Evolutionary conservation across 2,113 vertebrate species (phyloP).

Genomic region (Ciconia maguari): DNA sequence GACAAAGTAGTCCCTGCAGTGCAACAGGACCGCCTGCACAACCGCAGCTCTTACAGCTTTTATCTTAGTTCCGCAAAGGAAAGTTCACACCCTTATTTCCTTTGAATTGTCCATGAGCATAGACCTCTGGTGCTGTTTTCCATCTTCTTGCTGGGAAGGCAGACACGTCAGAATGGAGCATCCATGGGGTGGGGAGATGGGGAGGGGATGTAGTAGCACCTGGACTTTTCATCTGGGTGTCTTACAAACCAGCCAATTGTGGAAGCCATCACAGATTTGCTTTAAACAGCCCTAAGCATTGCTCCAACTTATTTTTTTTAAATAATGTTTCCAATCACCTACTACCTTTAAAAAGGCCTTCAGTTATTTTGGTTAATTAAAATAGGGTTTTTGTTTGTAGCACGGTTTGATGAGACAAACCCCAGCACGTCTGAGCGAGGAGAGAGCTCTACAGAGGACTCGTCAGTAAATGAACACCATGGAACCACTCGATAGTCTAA

Average conservation of each 20-base stretch:
- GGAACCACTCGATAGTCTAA: not conserved
- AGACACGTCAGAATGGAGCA: not conserved
- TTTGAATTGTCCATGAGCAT: not conserved
- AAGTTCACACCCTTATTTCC: not conserved
- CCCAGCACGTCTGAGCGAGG: not conserved
- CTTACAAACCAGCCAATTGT: not conserved
- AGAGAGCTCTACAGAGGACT: not conserved
- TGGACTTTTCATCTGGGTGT: not conserved
- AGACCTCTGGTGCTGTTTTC: not conserved
- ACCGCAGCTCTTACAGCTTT: not conserved
- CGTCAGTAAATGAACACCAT: not conserved
- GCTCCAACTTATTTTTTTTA: not conserved
- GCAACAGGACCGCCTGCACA: not conserved
- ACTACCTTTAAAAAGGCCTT: not conserved
- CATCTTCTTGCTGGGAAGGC: not conserved
- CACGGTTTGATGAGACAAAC: not conserved
- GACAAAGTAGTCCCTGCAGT: fast-evolving
- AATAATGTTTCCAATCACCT: not conserved
- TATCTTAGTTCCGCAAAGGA: not conserved
- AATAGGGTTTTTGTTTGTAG: not conserved
- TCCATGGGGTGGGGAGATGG: not conserved
- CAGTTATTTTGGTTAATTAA: not conserved
- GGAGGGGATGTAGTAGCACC: not conserved
- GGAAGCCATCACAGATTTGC: not conserved
- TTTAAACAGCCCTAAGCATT: not conserved